A percentile compares a stretch with the other conserved stretches of the same genome.
These are phyloP conservation scores for Acanthiza pusilla DNA, from an alignment of 2,797 vertebrate genomes.

Conservation along the genomic window DNA sequence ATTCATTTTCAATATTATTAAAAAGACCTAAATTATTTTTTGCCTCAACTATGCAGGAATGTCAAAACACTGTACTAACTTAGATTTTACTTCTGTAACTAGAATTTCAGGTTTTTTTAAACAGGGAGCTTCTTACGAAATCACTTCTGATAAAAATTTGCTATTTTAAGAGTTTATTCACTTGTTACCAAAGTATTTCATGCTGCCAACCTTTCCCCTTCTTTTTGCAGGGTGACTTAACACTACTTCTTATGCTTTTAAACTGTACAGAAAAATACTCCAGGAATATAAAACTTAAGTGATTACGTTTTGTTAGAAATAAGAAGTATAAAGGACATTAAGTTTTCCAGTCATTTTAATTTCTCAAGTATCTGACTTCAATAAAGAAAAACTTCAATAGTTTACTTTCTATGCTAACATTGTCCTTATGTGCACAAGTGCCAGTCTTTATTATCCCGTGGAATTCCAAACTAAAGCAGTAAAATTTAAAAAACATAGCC, in stretches of 20 bases:
- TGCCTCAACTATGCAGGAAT: neutral
- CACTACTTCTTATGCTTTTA: neutral
- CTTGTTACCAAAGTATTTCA: neutral
- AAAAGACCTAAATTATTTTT: neutral
- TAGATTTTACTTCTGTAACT: neutral
- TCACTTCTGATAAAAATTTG: neutral
- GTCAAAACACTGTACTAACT: neutral
- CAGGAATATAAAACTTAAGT: neutral
- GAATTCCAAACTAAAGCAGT: neutral
- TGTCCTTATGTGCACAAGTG: neutral
- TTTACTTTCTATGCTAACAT: neutral
- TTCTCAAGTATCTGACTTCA: neutral
- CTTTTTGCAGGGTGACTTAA: neutral
- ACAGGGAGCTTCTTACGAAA: neutral
- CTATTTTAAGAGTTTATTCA: neutral
- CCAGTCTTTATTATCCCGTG: neutral
- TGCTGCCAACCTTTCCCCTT: neutral
- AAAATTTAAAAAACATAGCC: neutral
- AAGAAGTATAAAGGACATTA: neutral
- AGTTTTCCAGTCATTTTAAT: neutral
- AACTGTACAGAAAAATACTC: neutral
- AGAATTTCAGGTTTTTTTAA: neutral
- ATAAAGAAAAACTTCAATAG: fast-evolving
- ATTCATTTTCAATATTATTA: neutral
- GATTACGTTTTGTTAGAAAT: neutral